A percentile compares a stretch with the other conserved stretches of the same genome.
These are phyloP conservation scores for Sicus ferrugineus DNA, from an alignment of 2,888 invertebrate species.

Conservation along the genomic window DNA sequence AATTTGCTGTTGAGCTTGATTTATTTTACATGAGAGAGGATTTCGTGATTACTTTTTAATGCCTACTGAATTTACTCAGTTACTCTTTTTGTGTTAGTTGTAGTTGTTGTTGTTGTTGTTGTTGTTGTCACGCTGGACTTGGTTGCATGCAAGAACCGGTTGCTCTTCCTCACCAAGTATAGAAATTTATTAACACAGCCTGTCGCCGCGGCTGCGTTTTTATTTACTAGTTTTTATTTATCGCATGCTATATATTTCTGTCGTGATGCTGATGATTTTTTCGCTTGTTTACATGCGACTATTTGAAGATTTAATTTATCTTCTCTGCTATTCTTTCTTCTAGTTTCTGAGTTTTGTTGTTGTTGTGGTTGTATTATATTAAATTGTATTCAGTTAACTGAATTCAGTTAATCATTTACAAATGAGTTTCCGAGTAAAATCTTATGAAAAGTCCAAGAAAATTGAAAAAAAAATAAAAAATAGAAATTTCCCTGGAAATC, in stretches of 20 bases:
- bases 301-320: background rate
- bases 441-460: background rate
- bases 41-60: no score
- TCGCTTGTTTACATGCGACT: background rate
- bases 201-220: background rate
- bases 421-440: background rate
- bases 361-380: background rate
- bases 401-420: no score
- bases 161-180: background rate
- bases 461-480: background rate
- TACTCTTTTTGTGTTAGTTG: slow-evolving; percentile 10
- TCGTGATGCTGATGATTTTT: no score
- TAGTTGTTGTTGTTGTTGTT: slow-evolving; percentile 18
- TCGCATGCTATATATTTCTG: background rate
- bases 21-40: no score
- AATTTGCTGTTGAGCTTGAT: no score
- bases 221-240: no score
- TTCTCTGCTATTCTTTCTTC: background rate
- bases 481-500: no score
- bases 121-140: background rate
- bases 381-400: background rate
- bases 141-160: background rate
- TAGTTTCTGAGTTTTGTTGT: no score
- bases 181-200: background rate
- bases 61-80: background rate